Base-by-base conservation (phyloP, 2,888 invertebrate genomes). In the Mechanitis mazaeus region DNA sequence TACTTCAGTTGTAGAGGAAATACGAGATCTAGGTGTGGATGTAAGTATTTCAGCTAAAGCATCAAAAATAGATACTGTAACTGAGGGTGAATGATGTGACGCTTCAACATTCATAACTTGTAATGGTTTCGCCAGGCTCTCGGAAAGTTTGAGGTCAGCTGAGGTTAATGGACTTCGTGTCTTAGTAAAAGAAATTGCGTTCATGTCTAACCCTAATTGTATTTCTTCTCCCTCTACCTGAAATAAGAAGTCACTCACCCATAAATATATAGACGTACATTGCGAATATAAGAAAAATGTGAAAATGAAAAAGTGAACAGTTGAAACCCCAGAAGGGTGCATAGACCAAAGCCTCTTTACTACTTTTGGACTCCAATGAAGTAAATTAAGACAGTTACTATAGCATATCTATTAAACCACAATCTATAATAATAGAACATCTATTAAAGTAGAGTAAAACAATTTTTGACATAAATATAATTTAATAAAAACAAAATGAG, bases 1-100 rank as follows among this genome's bases (percentile, higher is more conserved):
- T 78, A 81, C 81, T 82, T 86, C 85, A 69, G 87, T 88, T 64
- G 74, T 74, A 65, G 89, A 83, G 68, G 87, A 77, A 77, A 83
- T 82, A 66, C 71, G 72, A 72, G 84, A 77, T 85, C 80, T 86
- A 68, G 89, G 87, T 80, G 91, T 90, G 57, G 90, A 90, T 69
- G 90, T 91, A 71, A 92, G 86, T 75, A 92, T 91, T 69, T 92
- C 91, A 77, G 92, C 91, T 79, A 92, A 76, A 78, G 91, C 92
- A 82, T 91, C 91, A 72, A 91, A 92, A 71, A 92, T 92, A 65
- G 92, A 92, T 73, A 92, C 86, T 70, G 92, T 92, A 72, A 91
- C 91, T 72, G 91, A 91, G 68, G 90, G 89, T 72, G 91, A 91
- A 75, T 91, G 90, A 68, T 91, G 83, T 74, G 91, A 88, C 64